Evolutionary conservation across 1,140 invertebrate species (phyloP).

Genomic region (Liolophura sinensis): DNA sequence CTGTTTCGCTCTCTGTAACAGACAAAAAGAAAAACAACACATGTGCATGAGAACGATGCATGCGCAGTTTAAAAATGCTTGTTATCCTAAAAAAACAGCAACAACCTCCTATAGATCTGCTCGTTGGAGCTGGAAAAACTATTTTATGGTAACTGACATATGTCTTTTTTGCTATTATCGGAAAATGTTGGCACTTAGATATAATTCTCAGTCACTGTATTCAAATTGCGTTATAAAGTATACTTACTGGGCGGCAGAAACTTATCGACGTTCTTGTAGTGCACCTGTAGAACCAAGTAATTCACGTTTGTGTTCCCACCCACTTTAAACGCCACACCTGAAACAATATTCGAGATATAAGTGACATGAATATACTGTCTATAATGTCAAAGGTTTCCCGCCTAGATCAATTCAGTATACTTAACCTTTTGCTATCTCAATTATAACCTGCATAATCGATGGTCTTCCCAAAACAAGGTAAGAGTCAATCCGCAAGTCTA

Average conservation of each 20-base stretch:
- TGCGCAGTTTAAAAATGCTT: too few relatives aligned
- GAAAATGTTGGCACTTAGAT: too few relatives aligned
- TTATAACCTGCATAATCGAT: not conserved
- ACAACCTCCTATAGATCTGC: too few relatives aligned
- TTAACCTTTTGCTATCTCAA: not conserved
- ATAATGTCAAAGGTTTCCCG: not conserved
- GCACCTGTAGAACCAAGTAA: conserved; percentile 82
- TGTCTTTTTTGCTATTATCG: too few relatives aligned
- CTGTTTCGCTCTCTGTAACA: conserved; percentile 71
- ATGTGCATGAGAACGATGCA: not conserved
- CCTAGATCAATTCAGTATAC: not conserved
- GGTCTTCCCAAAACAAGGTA: not conserved
- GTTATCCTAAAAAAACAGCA: too few relatives aligned
- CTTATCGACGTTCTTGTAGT: conserved; percentile 66
- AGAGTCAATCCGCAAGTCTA: not conserved
- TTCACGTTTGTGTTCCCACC: conserved; percentile 62
- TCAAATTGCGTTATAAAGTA: not conserved
- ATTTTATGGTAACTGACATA: too few relatives aligned
- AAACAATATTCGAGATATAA: conserved; percentile 11
- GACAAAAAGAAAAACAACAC: conserved; percentile 11
- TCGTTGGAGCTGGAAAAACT: too few relatives aligned
- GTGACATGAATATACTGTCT: not conserved
- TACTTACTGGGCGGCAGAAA: conserved; percentile 44
- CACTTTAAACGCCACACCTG: conserved; percentile 66
- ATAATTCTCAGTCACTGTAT: too few relatives aligned